phyloP scores from a whole-genome alignment of 2,113 vertebrate genomes.

The Meles meles region DNA sequence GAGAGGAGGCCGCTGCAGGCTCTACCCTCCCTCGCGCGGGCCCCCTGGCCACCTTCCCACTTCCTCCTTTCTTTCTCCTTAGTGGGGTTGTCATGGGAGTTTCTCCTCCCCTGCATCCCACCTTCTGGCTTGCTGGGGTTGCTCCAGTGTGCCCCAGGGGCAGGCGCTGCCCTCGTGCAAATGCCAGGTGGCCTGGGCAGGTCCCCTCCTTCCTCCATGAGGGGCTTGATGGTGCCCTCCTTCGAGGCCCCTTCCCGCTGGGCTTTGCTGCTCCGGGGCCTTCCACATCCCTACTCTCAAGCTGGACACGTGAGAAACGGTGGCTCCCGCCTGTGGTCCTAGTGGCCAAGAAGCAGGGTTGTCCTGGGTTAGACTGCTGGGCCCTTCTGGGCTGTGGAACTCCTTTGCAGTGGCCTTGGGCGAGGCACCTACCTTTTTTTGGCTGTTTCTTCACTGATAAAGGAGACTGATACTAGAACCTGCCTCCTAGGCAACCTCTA shows the following conservation, averaged over 20 bases:
- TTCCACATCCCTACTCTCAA: background rate
- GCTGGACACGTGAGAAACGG: background rate
- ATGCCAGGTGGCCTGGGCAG: background rate
- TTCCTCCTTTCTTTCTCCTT: background rate
- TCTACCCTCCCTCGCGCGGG: accelerated
- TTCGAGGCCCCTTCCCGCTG: background rate
- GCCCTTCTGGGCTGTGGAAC: background rate
- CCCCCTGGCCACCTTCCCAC: background rate
- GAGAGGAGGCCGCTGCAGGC: background rate
- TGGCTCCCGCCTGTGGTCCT: background rate
- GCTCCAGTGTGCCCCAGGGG: background rate
- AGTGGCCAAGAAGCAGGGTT: background rate
- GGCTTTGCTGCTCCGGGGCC: background rate
- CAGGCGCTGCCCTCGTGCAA: background rate
- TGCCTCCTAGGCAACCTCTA: background rate
- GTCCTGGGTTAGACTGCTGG: background rate
- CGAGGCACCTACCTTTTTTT: background rate
- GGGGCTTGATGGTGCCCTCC: background rate
- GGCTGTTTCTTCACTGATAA: background rate
- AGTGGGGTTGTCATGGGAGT: background rate
- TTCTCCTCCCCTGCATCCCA: background rate
- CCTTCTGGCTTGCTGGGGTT: background rate
- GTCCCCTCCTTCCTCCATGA: background rate
- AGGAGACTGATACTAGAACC: background rate
- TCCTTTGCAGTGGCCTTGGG: background rate